These are phyloP conservation scores for Anarsia innoxiella DNA, from an alignment of 2,888 invertebrate species.

Conservation along the genomic window DNA sequence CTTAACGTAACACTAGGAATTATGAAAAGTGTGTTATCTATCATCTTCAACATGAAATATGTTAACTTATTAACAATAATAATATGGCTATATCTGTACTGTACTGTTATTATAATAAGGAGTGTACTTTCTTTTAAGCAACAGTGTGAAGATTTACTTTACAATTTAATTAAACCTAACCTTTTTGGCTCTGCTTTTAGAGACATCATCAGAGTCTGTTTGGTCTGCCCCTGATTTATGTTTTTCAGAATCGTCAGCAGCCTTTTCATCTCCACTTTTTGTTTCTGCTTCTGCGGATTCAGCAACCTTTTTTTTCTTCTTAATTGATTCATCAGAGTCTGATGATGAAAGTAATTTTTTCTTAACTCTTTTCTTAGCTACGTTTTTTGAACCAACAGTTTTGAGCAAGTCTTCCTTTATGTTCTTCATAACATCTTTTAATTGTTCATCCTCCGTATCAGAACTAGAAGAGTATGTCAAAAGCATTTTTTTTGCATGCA, in stretches of 20 bases:
- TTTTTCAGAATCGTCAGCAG: neutral
- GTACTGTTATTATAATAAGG: too few relatives aligned
- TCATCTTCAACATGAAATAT: too few relatives aligned
- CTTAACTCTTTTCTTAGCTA: conserved; percentile 12
- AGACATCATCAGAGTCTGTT: too few relatives aligned
- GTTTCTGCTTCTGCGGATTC: neutral
- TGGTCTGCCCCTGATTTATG: neutral
- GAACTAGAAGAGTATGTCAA: conserved; percentile 53
- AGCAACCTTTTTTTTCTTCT: conserved; percentile 8
- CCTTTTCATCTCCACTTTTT: conserved; percentile 17
- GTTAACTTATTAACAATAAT: too few relatives aligned
- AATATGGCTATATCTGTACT: too few relatives aligned
- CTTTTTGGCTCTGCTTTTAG: conserved; percentile 42
- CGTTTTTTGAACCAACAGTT: conserved; percentile 25
- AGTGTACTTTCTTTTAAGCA: too few relatives aligned
- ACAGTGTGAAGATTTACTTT: too few relatives aligned
- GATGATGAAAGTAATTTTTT: conserved; percentile 19
- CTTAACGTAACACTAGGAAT: too few relatives aligned
- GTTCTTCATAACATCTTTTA: conserved; percentile 33
- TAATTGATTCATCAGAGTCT: conserved; percentile 27
- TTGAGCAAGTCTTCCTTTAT: conserved; percentile 40
- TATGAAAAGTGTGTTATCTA: too few relatives aligned
- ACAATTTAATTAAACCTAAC: too few relatives aligned
- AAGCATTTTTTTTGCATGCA: conserved; percentile 52
- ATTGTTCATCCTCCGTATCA: conserved; percentile 50